Conservation (phyloP, 2,797 vertebrate species). For the Labroides dimidiatus region DNA sequence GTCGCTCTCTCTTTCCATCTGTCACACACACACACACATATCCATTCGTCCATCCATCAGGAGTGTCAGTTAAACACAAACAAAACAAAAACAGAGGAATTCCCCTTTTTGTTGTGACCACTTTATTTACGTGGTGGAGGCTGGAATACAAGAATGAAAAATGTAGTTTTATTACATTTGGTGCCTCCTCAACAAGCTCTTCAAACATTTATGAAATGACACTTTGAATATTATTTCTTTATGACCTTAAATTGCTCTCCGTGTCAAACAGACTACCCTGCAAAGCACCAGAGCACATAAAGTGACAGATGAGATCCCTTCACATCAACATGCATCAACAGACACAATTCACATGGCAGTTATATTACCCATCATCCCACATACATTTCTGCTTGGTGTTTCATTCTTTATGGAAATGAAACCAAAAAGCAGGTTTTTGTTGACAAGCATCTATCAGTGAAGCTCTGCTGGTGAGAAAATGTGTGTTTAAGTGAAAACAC, state of each 20-base stretch:
- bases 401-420: slow-evolving; percentile 31
- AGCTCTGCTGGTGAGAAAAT: slow-evolving; percentile 41
- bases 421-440: slow-evolving; percentile 29
- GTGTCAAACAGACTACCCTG: slow-evolving; percentile 23
- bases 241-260: slow-evolving; percentile 48
- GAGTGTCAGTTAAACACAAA: slow-evolving; percentile 66
- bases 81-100: slow-evolving; percentile 68
- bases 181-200: slow-evolving; percentile 44
- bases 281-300: slow-evolving; percentile 7
- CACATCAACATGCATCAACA: slow-evolving; percentile 61
- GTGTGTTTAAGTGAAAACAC: slow-evolving; percentile 31
- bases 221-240: slow-evolving; percentile 56
- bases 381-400: slow-evolving; percentile 10
- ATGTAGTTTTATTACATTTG: slow-evolving; percentile 40
- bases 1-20: background rate
- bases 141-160: slow-evolving; percentile 51
- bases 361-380: slow-evolving; percentile 50
- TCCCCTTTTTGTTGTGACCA: slow-evolving; percentile 56
- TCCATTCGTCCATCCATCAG: slow-evolving; percentile 65
- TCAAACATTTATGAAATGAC: slow-evolving; percentile 71
- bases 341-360: slow-evolving; percentile 53
- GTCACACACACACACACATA: slow-evolving; percentile 18
- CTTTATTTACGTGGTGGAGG: slow-evolving; percentile 75
- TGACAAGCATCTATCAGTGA: slow-evolving; percentile 35
- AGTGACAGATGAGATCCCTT: slow-evolving; percentile 31